Percentiles rank a stretch among this genome's conserved stretches.
phyloP scores from a whole-genome alignment of 2,113 vertebrate species.

The Neomonachus schauinslandi region DNA sequence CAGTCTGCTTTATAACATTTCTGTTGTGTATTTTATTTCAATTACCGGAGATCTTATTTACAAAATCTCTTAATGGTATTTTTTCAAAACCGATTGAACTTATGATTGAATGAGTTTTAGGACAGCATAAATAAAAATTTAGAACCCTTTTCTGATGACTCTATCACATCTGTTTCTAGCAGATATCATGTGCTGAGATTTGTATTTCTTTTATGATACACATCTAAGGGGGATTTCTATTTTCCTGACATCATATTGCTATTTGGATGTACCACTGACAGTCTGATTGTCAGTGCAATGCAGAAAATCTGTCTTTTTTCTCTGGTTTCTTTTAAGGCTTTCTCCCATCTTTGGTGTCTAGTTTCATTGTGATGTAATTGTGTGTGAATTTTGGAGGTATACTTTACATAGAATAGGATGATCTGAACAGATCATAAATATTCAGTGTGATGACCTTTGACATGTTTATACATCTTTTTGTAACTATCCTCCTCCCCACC shows the following conservation, averaged over 20 bases:
- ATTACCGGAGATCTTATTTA: not conserved
- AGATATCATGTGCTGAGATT: not conserved
- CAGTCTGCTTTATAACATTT: not conserved
- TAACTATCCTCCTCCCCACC: not conserved
- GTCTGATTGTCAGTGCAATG: not conserved
- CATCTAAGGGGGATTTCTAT: rapidly evolving
- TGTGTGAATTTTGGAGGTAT: not conserved
- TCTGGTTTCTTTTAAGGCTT: not conserved
- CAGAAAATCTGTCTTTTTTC: not conserved
- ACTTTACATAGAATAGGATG: too few relatives aligned
- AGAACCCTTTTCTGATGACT: not conserved
- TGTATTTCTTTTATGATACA: not conserved
- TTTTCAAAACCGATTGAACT: not conserved
- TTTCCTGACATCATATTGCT: not conserved
- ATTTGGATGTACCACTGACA: not conserved
- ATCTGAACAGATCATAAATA: not conserved
- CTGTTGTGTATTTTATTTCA: not conserved
- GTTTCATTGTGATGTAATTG: not conserved
- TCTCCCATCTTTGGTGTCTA: not conserved
- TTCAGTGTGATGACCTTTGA: not conserved
- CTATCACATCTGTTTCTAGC: not conserved
- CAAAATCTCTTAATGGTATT: not conserved
- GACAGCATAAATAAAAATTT: not conserved
- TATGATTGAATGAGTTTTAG: not conserved
- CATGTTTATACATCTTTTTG: not conserved